A percentile compares a stretch with the other conserved stretches of the same genome.
These are phyloP conservation scores for Corythoichthys intestinalis DNA, from an alignment of 2,113 vertebrate genomes.

Conservation along the genomic window DNA sequence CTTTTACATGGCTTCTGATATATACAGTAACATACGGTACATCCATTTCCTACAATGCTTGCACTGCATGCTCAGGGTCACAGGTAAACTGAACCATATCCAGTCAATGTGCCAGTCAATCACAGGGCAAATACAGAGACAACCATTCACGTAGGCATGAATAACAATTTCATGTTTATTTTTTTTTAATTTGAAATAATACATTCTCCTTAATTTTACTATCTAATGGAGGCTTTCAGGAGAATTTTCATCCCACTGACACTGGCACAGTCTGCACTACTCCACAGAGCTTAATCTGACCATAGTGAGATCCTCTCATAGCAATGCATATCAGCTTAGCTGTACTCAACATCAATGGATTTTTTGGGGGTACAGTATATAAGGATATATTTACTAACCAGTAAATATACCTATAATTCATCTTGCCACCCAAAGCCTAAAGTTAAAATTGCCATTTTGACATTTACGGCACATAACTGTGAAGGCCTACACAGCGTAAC, in stretches of 20 bases:
- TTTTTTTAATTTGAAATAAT: not conserved
- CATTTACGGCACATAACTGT: not conserved
- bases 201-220: not conserved
- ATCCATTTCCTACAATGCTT: not conserved
- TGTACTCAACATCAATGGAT: conserved; percentile 19
- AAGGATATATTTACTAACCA: not conserved
- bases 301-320: conserved; percentile 44
- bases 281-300: conserved; percentile 39
- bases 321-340: conserved; percentile 34
- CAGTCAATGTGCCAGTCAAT: too few species aligned
- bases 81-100: too few species aligned
- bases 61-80: too few species aligned
- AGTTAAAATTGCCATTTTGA: not conserved
- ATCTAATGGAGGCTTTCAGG: not conserved
- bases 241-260: conserved; percentile 30
- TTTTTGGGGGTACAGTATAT: conserved; percentile 2
- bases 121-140: not conserved
- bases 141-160: too few species aligned
- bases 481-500: not conserved
- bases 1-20: not conserved
- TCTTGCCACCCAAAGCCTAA: not conserved
- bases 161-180: not conserved
- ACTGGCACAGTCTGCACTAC: conserved; percentile 4
- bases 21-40: not conserved
- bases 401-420: not conserved